Evolutionary conservation across 37 sponge, comb jelly and placozoan species (phyloP).

Genomic region (Dysidea cf. avara): DNA sequence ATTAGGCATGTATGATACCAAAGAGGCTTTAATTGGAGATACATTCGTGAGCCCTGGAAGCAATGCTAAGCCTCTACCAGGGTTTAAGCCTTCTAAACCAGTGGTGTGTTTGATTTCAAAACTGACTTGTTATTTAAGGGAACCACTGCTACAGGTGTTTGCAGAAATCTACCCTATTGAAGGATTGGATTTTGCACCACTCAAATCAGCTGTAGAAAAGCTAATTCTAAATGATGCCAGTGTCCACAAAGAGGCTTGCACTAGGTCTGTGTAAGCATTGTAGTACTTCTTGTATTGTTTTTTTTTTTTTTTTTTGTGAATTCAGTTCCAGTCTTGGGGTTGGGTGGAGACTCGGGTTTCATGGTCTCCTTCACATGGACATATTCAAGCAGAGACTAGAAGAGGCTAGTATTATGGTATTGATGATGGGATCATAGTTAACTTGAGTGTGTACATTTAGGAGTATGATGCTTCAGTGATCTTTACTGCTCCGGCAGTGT

Average conservation of each 20-base stretch:
- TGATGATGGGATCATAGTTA: not conserved
- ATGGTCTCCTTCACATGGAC: constrained; percentile 93
- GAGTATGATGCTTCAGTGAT: constrained; percentile 85
- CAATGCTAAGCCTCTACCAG: constrained; percentile 55
- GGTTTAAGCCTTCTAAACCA: constrained; percentile 80
- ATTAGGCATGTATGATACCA: constrained; percentile 69
- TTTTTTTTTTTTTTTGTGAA: constrained; percentile 16
- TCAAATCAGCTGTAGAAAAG: constrained; percentile 73
- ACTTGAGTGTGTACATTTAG: constrained; percentile 22
- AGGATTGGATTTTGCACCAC: constrained; percentile 41
- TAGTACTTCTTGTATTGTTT: not conserved
- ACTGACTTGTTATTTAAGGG: too few relatives aligned
- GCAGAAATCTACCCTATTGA: constrained; percentile 89
- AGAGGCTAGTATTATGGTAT: constrained; percentile 41
- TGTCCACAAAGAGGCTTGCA: constrained; percentile 37
- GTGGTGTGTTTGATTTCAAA: constrained; percentile 45
- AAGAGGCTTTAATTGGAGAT: constrained; percentile 90
- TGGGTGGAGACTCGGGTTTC: constrained; percentile 95
- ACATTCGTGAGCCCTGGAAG: constrained; percentile 70
- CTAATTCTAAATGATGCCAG: constrained; percentile 90
- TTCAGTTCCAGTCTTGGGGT: constrained; percentile 83
- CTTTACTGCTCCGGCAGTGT: constrained; percentile 88
- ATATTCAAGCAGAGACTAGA: constrained; percentile 94
- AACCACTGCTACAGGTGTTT: constrained; percentile 69
- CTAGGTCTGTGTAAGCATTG: constrained; percentile 10